Evolutionary conservation across 2,797 vertebrate genomes (phyloP).

Genomic region (Vultur gryphus): DNA sequence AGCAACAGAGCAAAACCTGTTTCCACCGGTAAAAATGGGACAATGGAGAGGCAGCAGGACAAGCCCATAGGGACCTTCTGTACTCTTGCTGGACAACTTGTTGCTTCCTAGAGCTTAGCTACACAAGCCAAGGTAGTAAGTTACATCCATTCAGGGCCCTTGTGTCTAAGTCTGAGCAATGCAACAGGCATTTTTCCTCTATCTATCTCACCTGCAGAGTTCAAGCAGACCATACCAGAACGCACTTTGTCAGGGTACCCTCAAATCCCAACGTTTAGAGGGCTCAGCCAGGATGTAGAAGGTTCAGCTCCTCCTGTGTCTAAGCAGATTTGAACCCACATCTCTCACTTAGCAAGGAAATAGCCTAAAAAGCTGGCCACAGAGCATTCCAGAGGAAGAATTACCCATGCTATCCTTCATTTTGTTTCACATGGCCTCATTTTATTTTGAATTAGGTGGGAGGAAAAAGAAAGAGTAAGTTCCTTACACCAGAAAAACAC

Average conservation of each 20-base stretch:
- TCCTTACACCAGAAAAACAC: neutral
- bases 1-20: neutral
- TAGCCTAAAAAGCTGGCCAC: neutral
- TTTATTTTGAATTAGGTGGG: neutral
- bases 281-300: neutral
- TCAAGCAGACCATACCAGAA: neutral
- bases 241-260: neutral
- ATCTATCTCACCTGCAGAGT: neutral
- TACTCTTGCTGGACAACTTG: neutral
- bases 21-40: neutral
- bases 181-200: neutral
- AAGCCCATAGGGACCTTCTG: neutral
- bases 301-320: neutral
- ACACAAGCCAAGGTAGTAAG: neutral
- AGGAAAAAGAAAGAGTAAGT: neutral
- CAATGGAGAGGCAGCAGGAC: neutral
- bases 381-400: neutral
- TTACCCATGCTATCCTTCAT: neutral
- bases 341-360: neutral
- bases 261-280: neutral
- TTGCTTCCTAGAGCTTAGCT: neutral
- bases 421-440: neutral
- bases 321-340: neutral
- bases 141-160: neutral
- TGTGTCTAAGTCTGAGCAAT: neutral